Evolutionary conservation across 2,797 vertebrate species (phyloP).

Genomic region (Rhinoraja longicauda): DNA sequence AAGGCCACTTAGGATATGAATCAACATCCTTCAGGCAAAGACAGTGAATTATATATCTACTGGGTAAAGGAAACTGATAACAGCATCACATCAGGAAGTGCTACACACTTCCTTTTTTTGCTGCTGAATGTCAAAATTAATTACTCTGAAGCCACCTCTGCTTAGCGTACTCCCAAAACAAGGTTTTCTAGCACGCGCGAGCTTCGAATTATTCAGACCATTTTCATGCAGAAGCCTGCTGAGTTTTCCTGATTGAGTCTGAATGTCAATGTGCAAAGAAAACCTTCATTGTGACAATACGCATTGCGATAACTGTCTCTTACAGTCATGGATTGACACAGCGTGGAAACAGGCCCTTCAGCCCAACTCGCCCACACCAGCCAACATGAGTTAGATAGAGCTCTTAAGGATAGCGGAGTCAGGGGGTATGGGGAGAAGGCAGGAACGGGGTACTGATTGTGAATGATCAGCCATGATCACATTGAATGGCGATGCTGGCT

Average conservation of each 20-base stretch:
- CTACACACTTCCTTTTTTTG: constrained; percentile 18
- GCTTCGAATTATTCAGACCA: neutral
- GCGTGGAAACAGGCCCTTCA: too few relatives aligned
- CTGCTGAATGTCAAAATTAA: constrained; percentile 34
- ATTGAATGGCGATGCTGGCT: too few relatives aligned
- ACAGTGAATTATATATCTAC: constrained; percentile 37
- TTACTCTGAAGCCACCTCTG: constrained; percentile 13
- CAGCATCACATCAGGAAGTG: constrained; percentile 25
- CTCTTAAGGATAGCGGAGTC: too few relatives aligned
- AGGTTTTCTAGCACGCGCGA: neutral
- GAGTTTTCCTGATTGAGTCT: constrained; percentile 1
- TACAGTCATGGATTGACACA: neutral
- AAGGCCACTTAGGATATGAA: constrained; percentile 37
- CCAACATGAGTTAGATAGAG: too few relatives aligned
- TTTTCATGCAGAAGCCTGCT: constrained; percentile 6
- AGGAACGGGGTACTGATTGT: too few relatives aligned
- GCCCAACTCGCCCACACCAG: too few relatives aligned
- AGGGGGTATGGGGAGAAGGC: too few relatives aligned
- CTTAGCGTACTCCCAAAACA: neutral
- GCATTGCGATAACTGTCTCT: neutral
- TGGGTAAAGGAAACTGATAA: constrained; percentile 30
- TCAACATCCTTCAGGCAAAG: constrained; percentile 37
- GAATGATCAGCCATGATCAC: too few relatives aligned
- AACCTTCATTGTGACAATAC: neutral
- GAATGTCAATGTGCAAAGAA: neutral